Base-by-base conservation (phyloP, 2,113 vertebrate species). In the Dendropsophus ebraccatus region DNA sequence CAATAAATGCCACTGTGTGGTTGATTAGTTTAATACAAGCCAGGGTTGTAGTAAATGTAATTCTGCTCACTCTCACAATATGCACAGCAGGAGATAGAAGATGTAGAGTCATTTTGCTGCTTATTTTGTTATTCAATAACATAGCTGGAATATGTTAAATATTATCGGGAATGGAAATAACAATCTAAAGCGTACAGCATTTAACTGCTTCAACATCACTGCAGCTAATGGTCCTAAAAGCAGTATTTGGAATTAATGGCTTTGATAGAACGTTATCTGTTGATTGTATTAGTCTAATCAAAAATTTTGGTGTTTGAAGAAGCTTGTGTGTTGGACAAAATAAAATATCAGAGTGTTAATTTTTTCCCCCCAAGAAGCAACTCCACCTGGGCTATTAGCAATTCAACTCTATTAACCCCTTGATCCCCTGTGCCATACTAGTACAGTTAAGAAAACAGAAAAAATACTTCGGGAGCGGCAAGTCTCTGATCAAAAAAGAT, bases 1-100 rank as follows among this genome's bases (percentile, higher is more conserved):
- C 84, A 88, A 84, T 86, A 90, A 88, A 88, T 70, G 88, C 82
- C 89, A 89, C 85, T 88, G 77, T 87, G 85, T 85, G 77, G 56
- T 86, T 87, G 87, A 82, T 87, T 90, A 82, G 45, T 72, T 83
- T 49, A 78, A 83, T 76, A 86, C 0, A 47, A 84, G 67, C 52
- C 28, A 70, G 82, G 81, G 72, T 81, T 56, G 83, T 82, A 47
- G 35, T 86, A 80, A 73, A 86, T 49, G 52, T 81, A 81, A 81
- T 73, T 73, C 32, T 73, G 62, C n/a, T 74, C 70, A 14, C 69
- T 87, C 81, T 83, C 28, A 75, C 52, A 50, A 56, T 80, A 58
- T 1, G 12, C 32, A 14, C 28, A 0, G n/a, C 78, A 88, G 78
- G 76, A 28, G 47, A 41, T 87, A 65, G 56, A 87, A 86, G 84